Conservation (phyloP, 1,140 invertebrate genomes). For the Cecropterus lyciades region DNA sequence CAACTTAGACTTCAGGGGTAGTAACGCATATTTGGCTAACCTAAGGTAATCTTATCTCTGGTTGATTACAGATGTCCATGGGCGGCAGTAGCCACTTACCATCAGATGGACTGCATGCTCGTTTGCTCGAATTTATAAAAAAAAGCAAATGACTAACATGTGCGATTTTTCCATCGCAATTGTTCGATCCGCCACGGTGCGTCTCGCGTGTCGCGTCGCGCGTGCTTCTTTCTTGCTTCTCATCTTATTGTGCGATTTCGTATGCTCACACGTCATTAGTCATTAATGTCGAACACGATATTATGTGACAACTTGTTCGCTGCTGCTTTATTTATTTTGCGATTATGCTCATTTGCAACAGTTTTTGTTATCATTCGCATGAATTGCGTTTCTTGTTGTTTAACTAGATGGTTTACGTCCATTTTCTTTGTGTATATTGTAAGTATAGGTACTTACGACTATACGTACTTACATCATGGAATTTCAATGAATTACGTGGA, state of each 20-base stretch:
- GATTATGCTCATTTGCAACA: conserved; percentile 53
- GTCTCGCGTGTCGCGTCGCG: conserved; percentile 43
- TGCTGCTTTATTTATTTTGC: conserved; percentile 63
- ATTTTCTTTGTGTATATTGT: conserved; percentile 22
- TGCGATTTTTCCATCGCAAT: conserved; percentile 26
- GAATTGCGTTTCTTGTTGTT: conserved; percentile 36
- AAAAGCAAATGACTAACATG: neutral
- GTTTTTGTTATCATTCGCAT: conserved; percentile 56
- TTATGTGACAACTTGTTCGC: conserved; percentile 60
- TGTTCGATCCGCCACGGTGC: conserved; percentile 49
- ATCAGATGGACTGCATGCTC: too few species aligned
- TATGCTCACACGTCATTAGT: conserved; percentile 65
- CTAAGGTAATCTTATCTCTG: too few species aligned
- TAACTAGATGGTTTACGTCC: conserved; percentile 20
- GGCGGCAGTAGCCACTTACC: too few species aligned
- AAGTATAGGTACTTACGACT: neutral
- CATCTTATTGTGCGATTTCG: conserved; percentile 68
- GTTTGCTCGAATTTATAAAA: too few species aligned
- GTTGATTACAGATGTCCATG: too few species aligned
- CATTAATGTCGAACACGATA: conserved; percentile 64
- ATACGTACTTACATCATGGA: too few species aligned
- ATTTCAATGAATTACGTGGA: too few species aligned
- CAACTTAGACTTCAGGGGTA: too few species aligned
- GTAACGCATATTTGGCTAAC: too few species aligned
- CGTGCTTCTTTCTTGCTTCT: conserved; percentile 49